Conservation (phyloP, 2,113 vertebrate genomes). For the Vulpes lagopus region DNA sequence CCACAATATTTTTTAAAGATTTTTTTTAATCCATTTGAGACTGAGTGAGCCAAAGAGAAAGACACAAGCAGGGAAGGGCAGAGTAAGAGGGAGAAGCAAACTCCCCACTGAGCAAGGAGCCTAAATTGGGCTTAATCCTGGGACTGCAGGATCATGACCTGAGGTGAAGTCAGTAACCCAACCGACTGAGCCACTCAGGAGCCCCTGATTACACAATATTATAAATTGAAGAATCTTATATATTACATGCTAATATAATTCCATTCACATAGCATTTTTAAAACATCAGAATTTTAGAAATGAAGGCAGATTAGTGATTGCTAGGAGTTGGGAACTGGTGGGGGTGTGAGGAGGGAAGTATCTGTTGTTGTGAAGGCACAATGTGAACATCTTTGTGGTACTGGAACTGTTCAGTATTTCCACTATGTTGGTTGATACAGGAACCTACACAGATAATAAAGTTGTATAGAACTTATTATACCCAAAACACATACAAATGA, state of each 20-base stretch:
- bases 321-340: neutral
- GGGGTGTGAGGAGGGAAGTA: fast-evolving
- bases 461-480: neutral
- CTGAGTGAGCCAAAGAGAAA: no score
- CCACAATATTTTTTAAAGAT: no score
- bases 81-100: no score
- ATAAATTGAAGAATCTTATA: neutral
- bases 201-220: neutral
- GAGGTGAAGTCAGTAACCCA: no score
- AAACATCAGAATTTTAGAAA: neutral
- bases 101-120: no score
- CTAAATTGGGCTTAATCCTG: no score
- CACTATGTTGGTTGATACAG: neutral
- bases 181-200: no score
- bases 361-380: neutral
- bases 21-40: no score
- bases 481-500: neutral
- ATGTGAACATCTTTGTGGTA: neutral
- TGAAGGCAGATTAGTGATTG: neutral
- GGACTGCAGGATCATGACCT: no score
- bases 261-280: neutral
- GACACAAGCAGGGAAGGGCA: no score
- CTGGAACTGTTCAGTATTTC: neutral
- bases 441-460: neutral
- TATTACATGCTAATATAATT: neutral